Evolutionary conservation across 2,797 vertebrate species (phyloP).

Genomic region (Lindbergichthys nudifrons): DNA sequence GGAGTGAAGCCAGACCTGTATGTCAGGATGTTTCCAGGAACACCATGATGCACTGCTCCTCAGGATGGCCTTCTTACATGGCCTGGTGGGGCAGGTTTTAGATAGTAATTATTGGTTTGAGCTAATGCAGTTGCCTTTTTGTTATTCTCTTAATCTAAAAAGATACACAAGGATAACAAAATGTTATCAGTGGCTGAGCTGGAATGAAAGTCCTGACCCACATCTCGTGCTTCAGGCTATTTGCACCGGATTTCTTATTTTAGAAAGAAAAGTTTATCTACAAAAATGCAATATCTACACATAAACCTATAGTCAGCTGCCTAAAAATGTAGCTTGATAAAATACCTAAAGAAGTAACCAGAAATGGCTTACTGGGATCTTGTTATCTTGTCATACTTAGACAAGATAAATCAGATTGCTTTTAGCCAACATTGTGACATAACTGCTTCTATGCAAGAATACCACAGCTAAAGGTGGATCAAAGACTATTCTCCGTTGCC

Average conservation of each 20-base stretch:
- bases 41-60: constrained; percentile 27
- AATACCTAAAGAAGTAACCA: background rate
- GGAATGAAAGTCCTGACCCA: constrained; percentile 24
- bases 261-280: background rate
- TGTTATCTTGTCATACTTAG: background rate
- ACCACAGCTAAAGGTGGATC: constrained; percentile 11
- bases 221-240: constrained; percentile 21
- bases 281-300: background rate
- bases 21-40: constrained; percentile 49
- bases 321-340: background rate
- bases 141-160: constrained; percentile 24
- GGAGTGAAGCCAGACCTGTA: constrained; percentile 50
- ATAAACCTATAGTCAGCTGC: background rate
- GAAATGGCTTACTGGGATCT: background rate
- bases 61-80: constrained; percentile 22
- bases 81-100: constrained; percentile 16
- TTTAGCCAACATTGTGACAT: background rate
- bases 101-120: constrained; percentile 29
- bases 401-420: constrained; percentile 9
- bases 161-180: constrained; percentile 19
- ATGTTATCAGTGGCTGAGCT: constrained; percentile 15
- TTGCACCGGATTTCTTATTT: constrained; percentile 10
- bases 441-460: constrained; percentile 5
- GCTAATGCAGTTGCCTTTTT: constrained; percentile 23
- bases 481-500: constrained; percentile 35